A percentile compares a stretch with the other conserved stretches of the same genome.
phyloP scores from a whole-genome alignment of 2,888 invertebrate genomes.

The Nowickia ferox region DNA sequence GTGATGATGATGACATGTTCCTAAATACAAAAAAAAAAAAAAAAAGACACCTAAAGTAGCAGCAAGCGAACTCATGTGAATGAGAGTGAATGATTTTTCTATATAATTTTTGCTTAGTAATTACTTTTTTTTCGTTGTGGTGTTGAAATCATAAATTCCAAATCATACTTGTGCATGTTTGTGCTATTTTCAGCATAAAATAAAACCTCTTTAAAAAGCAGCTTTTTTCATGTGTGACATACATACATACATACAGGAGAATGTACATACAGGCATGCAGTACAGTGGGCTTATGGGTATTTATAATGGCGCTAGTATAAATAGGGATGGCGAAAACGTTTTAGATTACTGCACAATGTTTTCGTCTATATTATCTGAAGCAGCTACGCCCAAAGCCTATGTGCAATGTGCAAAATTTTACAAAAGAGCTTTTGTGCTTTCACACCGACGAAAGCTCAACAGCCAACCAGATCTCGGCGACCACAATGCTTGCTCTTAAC shows the following conservation, averaged over 20 bases:
- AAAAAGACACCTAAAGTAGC: constrained; percentile 8
- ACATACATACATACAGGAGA: not conserved
- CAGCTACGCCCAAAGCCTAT: too few relatives aligned
- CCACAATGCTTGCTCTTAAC: too few relatives aligned
- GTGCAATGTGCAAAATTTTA: too few relatives aligned
- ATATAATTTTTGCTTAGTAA: constrained; percentile 60
- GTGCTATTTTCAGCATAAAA: constrained; percentile 53
- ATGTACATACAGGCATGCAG: not conserved
- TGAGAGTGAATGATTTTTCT: constrained; percentile 24
- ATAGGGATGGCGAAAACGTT: not conserved
- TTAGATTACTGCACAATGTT: not conserved
- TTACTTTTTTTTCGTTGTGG: constrained; percentile 39
- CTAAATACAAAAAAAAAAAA: constrained; percentile 16
- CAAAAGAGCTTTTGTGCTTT: too few relatives aligned
- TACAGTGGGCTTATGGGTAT: not conserved
- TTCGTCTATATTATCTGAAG: too few relatives aligned
- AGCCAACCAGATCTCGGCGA: too few relatives aligned
- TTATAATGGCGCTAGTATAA: not conserved
- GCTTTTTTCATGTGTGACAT: constrained; percentile 8
- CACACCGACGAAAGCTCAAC: too few relatives aligned
- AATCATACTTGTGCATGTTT: constrained; percentile 60
- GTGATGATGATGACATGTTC: constrained; percentile 56
- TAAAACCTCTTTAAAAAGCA: constrained; percentile 22
- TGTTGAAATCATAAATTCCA: constrained; percentile 59
- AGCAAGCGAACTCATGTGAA: constrained; percentile 13